Evolutionary conservation across 2,888 invertebrate species (phyloP).

Genomic region (Tipula confusa): DNA sequence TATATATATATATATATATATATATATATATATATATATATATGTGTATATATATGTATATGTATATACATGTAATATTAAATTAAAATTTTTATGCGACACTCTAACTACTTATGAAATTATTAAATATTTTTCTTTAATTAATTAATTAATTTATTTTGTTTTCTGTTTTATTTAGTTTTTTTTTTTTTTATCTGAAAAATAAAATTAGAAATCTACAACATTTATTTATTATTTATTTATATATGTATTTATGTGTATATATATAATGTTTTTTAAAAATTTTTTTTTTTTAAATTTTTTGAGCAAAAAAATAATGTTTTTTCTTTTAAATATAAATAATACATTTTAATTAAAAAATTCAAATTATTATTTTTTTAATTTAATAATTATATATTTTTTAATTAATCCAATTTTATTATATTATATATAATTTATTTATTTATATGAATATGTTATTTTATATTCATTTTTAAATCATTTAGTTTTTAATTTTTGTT

Average conservation of each 20-base stretch:
- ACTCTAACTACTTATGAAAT: conserved; percentile 26
- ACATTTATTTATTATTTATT: conserved; percentile 8
- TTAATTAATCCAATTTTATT: neutral
- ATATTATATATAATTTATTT: neutral
- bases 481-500: no score
- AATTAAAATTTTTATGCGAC: conserved; percentile 28
- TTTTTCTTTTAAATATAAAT: neutral
- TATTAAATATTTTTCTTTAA: neutral
- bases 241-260: neutral
- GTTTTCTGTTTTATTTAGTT: neutral
- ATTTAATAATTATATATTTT: conserved; percentile 6
- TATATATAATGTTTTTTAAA: neutral
- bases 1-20: neutral
- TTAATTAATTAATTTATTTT: neutral
- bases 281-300: neutral
- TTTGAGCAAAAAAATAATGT: neutral
- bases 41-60: no score
- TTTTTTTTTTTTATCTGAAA: neutral
- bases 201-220: conserved; percentile 6
- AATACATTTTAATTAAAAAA: neutral
- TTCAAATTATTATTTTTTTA: neutral
- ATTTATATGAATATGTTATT: neutral
- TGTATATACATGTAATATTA: neutral
- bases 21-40: neutral
- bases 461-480: conserved; percentile 10